A percentile compares a stretch with the other conserved stretches of the same genome.
Conservation (phyloP, 2,888 invertebrate genomes). For the Lasioglossum marginatum region DNA sequence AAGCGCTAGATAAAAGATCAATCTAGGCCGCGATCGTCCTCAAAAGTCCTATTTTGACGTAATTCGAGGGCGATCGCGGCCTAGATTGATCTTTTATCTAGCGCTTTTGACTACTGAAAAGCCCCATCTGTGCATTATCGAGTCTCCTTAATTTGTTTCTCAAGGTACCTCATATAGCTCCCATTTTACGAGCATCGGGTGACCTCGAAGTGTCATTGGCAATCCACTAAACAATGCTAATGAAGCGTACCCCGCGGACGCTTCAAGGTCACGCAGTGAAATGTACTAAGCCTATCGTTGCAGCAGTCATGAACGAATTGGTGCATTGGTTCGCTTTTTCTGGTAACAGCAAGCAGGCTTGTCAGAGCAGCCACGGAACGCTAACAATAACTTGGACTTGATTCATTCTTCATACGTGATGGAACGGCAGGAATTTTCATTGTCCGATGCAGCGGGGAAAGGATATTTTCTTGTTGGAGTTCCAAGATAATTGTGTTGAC, state of each 20-base stretch:
- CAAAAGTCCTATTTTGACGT: no score
- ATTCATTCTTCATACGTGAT: background rate
- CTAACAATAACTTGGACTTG: background rate
- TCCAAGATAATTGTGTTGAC: conserved; percentile 4
- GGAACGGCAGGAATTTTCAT: background rate
- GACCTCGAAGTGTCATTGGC: background rate
- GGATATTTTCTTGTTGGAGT: background rate
- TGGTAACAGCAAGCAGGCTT: background rate
- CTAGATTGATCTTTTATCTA: no score
- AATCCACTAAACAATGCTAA: background rate
- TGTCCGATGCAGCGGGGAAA: background rate
- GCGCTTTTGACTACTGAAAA: no score
- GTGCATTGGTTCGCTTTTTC: background rate
- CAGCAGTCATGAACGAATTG: background rate
- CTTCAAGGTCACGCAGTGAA: background rate
- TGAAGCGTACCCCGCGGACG: background rate
- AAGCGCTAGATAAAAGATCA: no score
- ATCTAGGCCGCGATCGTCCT: no score
- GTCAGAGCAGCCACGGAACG: background rate
- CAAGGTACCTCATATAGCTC: background rate
- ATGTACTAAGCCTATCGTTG: background rate
- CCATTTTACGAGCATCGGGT: no score
- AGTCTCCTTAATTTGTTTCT: no score
- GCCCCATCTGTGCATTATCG: no score
- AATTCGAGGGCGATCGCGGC: no score